These are phyloP conservation scores for Brenthis daphne DNA, from an alignment of 2,888 invertebrate genomes.

Conservation along the genomic window DNA sequence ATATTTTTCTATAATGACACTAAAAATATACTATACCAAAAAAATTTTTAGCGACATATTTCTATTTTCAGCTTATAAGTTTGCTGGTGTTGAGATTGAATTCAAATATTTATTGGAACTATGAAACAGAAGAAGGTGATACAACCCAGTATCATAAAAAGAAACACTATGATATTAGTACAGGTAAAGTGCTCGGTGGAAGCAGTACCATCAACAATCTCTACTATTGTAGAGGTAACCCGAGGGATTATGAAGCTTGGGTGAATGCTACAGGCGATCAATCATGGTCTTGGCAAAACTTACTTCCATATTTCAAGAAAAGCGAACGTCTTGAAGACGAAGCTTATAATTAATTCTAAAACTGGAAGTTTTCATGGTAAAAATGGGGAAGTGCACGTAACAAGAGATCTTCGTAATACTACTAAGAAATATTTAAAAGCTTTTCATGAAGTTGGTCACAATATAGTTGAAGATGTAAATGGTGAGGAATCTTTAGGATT, in stretches of 20 bases:
- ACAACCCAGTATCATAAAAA: slow-evolving; percentile 60
- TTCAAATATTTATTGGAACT: slow-evolving; percentile 31
- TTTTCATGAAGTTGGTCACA: slow-evolving; percentile 65
- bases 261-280: slow-evolving; percentile 61
- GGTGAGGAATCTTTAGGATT: slow-evolving; percentile 61
- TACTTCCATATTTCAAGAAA: slow-evolving; percentile 71
- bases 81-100: slow-evolving; percentile 26
- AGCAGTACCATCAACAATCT: slow-evolving; percentile 76
- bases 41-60: too few species aligned
- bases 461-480: slow-evolving; percentile 55
- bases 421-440: slow-evolving; percentile 52
- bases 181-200: slow-evolving; percentile 83
- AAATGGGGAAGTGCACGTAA: slow-evolving; percentile 63
- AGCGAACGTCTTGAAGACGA: slow-evolving; percentile 60
- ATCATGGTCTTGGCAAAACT: slow-evolving; percentile 78
- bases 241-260: slow-evolving; percentile 75
- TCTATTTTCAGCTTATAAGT: slow-evolving; percentile 18
- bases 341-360: slow-evolving; percentile 37
- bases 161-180: slow-evolving; percentile 54
- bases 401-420: slow-evolving; percentile 43
- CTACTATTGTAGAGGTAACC: slow-evolving; percentile 75
- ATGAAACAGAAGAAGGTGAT: slow-evolving; percentile 46
- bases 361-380: slow-evolving; percentile 54
- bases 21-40: background rate
- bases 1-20: background rate